Evolutionary conservation across 2,797 vertebrate species (phyloP).

Genomic region (Tragelaphus oryx): DNA sequence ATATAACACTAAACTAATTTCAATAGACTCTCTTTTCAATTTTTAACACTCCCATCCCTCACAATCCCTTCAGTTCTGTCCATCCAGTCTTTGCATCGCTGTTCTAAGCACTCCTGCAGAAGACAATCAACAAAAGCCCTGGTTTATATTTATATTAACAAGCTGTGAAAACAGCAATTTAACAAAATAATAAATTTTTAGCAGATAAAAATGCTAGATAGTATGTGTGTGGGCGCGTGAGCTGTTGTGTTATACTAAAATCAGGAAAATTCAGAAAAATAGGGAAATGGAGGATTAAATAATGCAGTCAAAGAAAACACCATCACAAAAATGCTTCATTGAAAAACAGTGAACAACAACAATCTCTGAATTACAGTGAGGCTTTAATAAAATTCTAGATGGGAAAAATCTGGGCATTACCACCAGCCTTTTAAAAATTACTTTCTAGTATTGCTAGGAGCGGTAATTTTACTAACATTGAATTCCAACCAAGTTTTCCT

Average conservation of each 20-base stretch:
- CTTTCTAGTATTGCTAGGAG: background rate
- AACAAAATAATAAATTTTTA: background rate
- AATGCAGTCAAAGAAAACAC: background rate
- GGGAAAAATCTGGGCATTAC: background rate
- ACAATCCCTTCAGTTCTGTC: background rate
- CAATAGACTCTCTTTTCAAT: background rate
- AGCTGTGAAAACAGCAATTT: background rate
- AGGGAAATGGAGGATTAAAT: background rate
- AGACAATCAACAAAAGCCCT: background rate
- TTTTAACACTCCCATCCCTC: background rate
- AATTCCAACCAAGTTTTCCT: background rate
- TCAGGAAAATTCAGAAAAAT: background rate
- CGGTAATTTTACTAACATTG: background rate
- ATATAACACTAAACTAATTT: background rate
- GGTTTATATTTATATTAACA: background rate
- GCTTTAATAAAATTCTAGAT: background rate
- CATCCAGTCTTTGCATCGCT: background rate
- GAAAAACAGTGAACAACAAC: background rate
- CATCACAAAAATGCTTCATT: background rate
- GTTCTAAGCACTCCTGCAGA: background rate
- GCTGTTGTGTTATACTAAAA: background rate
- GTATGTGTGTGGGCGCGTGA: background rate
- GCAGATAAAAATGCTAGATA: background rate
- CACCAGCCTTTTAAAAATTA: background rate
- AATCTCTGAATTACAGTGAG: background rate